phyloP scores from a whole-genome alignment of 2,888 invertebrate genomes.

The Argyra leucocephala region DNA sequence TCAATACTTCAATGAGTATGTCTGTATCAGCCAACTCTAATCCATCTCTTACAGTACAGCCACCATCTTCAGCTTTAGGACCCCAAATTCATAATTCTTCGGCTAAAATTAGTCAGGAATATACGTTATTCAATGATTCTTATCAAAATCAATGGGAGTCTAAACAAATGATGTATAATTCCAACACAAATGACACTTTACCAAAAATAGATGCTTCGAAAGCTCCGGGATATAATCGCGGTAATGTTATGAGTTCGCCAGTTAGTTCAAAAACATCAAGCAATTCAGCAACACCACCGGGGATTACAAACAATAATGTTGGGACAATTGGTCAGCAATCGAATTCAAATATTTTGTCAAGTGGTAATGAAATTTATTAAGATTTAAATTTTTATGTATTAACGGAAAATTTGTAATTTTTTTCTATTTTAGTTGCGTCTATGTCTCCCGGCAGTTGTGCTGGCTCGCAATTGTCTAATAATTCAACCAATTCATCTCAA shows the following conservation, averaged over 20 bases:
- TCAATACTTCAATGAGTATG: constrained; percentile 20
- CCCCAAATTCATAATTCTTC: constrained; percentile 33
- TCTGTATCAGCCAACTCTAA: constrained; percentile 21
- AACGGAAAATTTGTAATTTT: constrained; percentile 26
- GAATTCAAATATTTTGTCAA: constrained; percentile 15
- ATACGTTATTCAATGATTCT: constrained; percentile 77
- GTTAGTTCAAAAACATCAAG: constrained; percentile 55
- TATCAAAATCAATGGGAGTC: constrained; percentile 47
- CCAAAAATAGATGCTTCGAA: constrained; percentile 73
- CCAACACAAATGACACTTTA: constrained; percentile 43
- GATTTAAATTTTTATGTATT: constrained; percentile 21
- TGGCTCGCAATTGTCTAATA: constrained; percentile 22
- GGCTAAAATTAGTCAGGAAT: constrained; percentile 50
- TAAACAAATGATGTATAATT: constrained; percentile 41
- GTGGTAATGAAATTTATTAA: constrained; percentile 25
- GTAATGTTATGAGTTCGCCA: constrained; percentile 67
- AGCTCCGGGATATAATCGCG: constrained; percentile 78
- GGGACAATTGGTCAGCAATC: constrained; percentile 18
- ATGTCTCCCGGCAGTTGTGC: constrained; percentile 23
- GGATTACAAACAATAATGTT: constrained; percentile 21
- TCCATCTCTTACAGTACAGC: constrained; percentile 16
- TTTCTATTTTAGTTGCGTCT: constrained; percentile 25
- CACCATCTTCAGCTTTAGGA: constrained; percentile 27
- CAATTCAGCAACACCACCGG: constrained; percentile 48
- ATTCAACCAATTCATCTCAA: constrained; percentile 11